Evolutionary conservation across 2,113 vertebrate species (phyloP).

Genomic region (Labeo rohita): DNA sequence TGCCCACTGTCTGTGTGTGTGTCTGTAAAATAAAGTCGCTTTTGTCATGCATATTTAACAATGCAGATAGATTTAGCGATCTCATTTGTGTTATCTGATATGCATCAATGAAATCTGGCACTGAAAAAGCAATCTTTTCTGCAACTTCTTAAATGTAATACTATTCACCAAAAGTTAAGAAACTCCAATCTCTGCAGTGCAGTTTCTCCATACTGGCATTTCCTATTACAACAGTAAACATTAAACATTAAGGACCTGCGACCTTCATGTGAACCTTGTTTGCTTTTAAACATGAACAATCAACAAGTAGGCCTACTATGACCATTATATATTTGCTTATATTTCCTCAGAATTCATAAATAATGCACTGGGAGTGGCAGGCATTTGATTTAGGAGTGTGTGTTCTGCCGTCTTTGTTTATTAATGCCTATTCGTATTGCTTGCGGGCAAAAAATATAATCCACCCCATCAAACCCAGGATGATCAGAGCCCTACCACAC

Average conservation of each 20-base stretch:
- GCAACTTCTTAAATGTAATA: not conserved
- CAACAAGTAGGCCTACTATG: not conserved
- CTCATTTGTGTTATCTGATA: constrained; percentile 15
- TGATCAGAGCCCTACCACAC: constrained; percentile 48
- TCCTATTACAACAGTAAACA: not conserved
- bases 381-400: constrained; percentile 21
- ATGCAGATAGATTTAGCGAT: constrained; percentile 1
- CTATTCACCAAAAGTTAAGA: not conserved
- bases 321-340: not conserved
- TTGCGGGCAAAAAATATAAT: constrained; percentile 48
- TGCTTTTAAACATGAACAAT: not conserved
- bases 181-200: not conserved
- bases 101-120: constrained; percentile 6
- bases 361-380: not conserved
- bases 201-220: not conserved
- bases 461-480: constrained; percentile 52
- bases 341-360: constrained; percentile 3
- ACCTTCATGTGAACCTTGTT: not conserved
- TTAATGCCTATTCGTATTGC: constrained; percentile 48
- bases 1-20: constrained; percentile 31
- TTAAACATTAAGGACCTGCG: not conserved
- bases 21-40: not conserved
- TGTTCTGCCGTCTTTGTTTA: constrained; percentile 48
- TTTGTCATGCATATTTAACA: constrained; percentile 39
- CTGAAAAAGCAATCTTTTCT: not conserved